Conservation (phyloP, 2,797 vertebrate species). For the Phoeniculus purpureus region DNA sequence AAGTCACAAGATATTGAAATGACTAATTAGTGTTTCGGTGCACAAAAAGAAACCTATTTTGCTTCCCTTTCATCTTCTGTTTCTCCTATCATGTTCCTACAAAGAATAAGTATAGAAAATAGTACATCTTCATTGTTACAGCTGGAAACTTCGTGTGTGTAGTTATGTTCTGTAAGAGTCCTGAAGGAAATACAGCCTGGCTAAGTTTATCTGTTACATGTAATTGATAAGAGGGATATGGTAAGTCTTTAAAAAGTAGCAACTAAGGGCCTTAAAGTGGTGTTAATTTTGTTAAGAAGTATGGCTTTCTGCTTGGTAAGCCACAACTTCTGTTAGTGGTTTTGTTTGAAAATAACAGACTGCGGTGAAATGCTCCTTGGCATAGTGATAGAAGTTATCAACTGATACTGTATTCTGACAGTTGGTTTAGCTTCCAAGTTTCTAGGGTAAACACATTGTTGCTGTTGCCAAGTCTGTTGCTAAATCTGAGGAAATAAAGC, state of each 20-base stretch:
- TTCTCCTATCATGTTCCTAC: not conserved
- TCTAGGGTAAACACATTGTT: not conserved
- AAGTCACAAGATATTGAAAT: slow-evolving; percentile 48
- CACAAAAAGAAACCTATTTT: slow-evolving; percentile 35
- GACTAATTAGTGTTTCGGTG: slow-evolving; percentile 43
- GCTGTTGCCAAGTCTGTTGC: not conserved
- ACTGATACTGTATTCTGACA: not conserved
- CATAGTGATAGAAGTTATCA: not conserved
- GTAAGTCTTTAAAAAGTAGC: not conserved
- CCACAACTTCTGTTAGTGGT: not conserved
- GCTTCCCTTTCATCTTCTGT: slow-evolving; percentile 37
- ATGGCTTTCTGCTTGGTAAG: not conserved
- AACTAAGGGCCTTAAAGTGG: not conserved
- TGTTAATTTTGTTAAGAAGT: not conserved
- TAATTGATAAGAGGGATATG: not conserved
- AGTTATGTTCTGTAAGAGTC: not conserved
- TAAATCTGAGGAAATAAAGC: not conserved
- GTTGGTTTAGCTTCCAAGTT: not conserved
- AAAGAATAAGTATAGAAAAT: not conserved
- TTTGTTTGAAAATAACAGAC: not conserved
- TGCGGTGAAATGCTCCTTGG: not conserved
- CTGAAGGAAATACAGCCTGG: not conserved
- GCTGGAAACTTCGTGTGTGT: not conserved
- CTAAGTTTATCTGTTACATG: not conserved
- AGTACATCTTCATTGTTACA: not conserved